These are phyloP conservation scores for Odocoileus virginianus DNA, from an alignment of 2,113 vertebrate genomes.

Conservation along the genomic window DNA sequence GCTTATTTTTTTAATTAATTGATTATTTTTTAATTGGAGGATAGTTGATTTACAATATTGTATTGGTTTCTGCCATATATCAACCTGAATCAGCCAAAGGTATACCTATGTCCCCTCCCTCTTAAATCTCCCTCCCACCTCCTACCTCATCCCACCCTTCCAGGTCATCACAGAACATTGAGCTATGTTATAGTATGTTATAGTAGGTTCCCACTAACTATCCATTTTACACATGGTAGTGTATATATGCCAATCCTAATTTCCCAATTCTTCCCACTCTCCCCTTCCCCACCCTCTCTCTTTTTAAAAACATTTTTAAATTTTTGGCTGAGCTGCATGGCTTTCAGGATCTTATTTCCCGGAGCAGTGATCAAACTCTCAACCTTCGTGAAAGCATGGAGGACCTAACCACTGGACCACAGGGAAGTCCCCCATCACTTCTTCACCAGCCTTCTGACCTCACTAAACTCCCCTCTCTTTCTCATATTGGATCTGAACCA, in stretches of 20 bases:
- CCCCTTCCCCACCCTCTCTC: background rate
- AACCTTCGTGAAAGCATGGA: background rate
- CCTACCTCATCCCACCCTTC: background rate
- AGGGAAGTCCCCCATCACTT: background rate
- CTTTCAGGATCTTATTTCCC: background rate
- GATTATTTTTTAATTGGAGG: background rate
- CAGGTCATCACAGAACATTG: background rate
- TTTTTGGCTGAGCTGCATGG: fast-evolving
- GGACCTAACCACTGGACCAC: background rate
- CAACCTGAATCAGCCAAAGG: background rate
- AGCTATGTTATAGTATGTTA: background rate
- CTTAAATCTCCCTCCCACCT: background rate
- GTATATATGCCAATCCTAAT: background rate
- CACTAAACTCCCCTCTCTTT: background rate
- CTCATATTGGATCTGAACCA: background rate
- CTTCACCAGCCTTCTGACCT: background rate
- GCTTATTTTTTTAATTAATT: background rate
- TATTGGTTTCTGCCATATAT: background rate
- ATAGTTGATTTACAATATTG: background rate
- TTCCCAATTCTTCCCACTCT: background rate
- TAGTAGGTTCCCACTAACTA: background rate
- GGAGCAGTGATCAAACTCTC: background rate
- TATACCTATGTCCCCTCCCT: background rate
- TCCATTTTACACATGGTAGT: background rate
- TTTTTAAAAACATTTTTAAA: background rate